A percentile compares a stretch with the other conserved stretches of the same genome.
Evolutionary conservation across 1,140 invertebrate genomes (phyloP).

Genomic region (Tenebrio molitor): DNA sequence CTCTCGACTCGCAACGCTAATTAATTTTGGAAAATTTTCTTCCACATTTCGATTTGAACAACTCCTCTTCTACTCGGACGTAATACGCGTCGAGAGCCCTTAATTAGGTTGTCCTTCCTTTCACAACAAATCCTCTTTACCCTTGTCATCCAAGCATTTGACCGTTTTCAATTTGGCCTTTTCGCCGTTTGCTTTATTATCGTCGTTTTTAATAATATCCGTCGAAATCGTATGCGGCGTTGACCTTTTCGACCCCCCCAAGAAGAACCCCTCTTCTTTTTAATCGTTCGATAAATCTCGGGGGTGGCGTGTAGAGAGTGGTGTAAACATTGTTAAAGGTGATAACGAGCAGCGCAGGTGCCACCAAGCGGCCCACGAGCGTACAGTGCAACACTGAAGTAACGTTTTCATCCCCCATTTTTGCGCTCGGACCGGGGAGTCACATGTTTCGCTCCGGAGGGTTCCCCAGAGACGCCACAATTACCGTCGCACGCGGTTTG

Average conservation of each 20-base stretch:
- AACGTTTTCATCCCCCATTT: too few species aligned
- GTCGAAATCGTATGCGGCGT: neutral
- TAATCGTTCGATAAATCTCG: constrained; percentile 4
- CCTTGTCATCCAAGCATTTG: neutral
- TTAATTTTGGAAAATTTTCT: too few species aligned
- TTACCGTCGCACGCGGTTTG: too few species aligned
- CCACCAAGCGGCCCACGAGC: neutral
- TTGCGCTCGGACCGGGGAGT: too few species aligned
- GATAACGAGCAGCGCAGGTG: neutral
- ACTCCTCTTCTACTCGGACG: too few species aligned
- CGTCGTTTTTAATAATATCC: neutral
- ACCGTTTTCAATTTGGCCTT: neutral
- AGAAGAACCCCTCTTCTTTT: neutral
- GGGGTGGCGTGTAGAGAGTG: neutral
- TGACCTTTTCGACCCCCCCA: neutral
- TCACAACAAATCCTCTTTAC: constrained; percentile 11
- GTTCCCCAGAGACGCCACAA: too few species aligned
- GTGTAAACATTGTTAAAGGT: neutral
- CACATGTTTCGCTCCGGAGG: too few species aligned
- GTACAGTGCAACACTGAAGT: neutral
- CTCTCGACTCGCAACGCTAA: too few species aligned
- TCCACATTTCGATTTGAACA: too few species aligned
- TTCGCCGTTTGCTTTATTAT: neutral
- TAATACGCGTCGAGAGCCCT: neutral
- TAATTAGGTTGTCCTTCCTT: neutral